Evolutionary conservation across 2,888 invertebrate species (phyloP).

Genomic region (Pilophorus perplexus): DNA sequence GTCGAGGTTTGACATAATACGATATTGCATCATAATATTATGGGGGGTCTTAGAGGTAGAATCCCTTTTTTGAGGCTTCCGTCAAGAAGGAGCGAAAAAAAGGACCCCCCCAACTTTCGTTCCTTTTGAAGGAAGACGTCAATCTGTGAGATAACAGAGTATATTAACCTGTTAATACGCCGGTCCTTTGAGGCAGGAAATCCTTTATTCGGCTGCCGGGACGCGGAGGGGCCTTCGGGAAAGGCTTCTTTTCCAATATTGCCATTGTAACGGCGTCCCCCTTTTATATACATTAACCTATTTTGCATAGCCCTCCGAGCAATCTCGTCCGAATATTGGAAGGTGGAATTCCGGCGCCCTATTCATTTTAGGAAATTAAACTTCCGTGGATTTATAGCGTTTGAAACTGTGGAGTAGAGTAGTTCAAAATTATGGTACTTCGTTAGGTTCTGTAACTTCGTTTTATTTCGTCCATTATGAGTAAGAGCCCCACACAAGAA

Average conservation of each 20-base stretch:
- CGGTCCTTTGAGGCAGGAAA: neutral
- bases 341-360: neutral
- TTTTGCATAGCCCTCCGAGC: constrained; percentile 26
- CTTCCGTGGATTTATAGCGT: too few relatives aligned
- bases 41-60: neutral
- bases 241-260: constrained; percentile 6
- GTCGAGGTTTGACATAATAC: too few relatives aligned
- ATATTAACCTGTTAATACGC: constrained; percentile 34
- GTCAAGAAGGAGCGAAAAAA: neutral
- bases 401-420: too few relatives aligned
- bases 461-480: too few relatives aligned
- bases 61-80: neutral
- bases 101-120: neutral
- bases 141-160: constrained; percentile 28
- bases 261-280: constrained; percentile 7
- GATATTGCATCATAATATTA: constrained; percentile 10
- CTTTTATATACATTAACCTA: constrained; percentile 27
- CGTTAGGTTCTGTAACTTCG: too few relatives aligned
- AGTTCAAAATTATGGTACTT: too few relatives aligned
- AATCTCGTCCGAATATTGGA: constrained; percentile 17
- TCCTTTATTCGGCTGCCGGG: constrained; percentile 5
- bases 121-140: too few relatives aligned
- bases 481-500: too few relatives aligned
- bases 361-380: too few relatives aligned
- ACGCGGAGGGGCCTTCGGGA: too few relatives aligned